Conservation (phyloP, 2,888 invertebrate species). For the Pollenia labialis region DNA sequence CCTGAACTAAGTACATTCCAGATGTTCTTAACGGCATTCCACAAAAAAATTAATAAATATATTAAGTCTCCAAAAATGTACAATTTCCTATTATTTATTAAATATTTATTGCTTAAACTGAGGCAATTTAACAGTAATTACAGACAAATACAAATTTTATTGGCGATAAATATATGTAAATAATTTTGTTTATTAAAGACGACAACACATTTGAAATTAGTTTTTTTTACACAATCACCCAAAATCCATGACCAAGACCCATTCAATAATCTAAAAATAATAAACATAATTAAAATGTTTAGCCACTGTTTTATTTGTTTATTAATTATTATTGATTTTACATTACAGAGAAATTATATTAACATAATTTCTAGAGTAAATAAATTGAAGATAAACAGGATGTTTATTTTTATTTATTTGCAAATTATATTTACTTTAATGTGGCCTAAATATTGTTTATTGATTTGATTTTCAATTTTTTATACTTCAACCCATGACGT, state of each 20-base stretch:
- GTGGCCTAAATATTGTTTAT: not conserved
- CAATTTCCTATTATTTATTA: no score
- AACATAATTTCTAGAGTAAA: not conserved
- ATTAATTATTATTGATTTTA: no score
- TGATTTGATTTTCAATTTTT: not conserved
- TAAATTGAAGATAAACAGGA: not conserved
- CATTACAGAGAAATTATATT: not conserved
- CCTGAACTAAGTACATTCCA: no score
- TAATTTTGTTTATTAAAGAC: not conserved
- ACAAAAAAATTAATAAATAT: no score
- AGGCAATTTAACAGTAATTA: not conserved
- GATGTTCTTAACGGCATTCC: no score
- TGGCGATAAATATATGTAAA: not conserved
- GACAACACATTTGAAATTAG: not conserved
- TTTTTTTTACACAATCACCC: no score
- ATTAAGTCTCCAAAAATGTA: no score
- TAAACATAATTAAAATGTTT: not conserved
- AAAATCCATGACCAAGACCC: not conserved
- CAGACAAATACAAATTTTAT: not conserved
- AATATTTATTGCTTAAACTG: no score
- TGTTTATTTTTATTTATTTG: not conserved
- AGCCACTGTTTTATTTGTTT: not conserved
- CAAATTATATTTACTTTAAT: not conserved
- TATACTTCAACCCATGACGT: no score
- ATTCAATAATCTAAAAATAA: not conserved